Conservation (phyloP, 2,113 vertebrate genomes). For the Cottus gobio region DNA sequence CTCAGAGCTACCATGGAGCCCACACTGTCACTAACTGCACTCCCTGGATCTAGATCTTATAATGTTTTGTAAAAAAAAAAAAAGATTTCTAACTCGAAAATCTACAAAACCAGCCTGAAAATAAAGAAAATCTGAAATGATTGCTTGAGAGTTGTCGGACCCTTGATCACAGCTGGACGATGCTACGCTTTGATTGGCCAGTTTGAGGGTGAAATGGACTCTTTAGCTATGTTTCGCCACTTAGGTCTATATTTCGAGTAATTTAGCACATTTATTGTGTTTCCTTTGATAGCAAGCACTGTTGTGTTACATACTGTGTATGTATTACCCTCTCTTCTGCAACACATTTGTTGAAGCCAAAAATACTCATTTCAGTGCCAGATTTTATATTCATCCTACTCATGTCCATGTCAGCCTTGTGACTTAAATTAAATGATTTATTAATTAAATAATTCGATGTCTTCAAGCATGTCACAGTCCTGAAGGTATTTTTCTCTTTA, state of each 20-base stretch:
- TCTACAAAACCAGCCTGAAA: too few species aligned
- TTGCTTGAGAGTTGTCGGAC: too few species aligned
- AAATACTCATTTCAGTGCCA: neutral
- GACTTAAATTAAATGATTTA: neutral
- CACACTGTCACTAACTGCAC: too few species aligned
- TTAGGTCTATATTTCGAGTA: neutral
- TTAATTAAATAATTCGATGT: neutral
- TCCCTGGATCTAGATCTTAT: too few species aligned
- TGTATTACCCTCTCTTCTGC: neutral
- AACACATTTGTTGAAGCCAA: conserved; percentile 12
- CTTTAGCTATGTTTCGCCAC: neutral
- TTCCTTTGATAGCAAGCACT: neutral
- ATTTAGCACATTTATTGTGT: conserved; percentile 11
- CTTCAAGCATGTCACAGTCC: neutral
- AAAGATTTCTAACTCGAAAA: too few species aligned
- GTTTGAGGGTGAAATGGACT: too few species aligned
- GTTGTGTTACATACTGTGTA: neutral
- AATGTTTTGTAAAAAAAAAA: too few species aligned
- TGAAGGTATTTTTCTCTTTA: neutral
- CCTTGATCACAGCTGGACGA: too few species aligned
- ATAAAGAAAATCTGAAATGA: too few species aligned
- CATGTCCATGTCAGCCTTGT: conserved; percentile 19
- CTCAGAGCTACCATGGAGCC: too few species aligned
- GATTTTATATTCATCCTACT: conserved; percentile 3
- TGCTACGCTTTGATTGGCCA: too few species aligned